These are phyloP conservation scores for Laodelphax striatellus DNA, from an alignment of 1,140 invertebrate species.

Conservation along the genomic window DNA sequence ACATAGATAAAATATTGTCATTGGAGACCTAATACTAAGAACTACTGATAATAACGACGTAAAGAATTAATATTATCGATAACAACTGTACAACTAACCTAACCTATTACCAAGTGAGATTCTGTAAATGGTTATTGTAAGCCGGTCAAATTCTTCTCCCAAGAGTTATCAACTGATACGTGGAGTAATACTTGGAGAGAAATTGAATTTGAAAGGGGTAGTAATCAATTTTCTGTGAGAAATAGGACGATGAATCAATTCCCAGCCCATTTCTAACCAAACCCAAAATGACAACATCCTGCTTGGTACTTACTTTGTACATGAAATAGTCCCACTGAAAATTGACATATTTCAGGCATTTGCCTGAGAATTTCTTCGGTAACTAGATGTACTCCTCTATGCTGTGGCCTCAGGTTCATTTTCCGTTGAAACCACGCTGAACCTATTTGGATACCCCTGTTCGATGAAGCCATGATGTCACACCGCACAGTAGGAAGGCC, in stretches of 20 bases:
- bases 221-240: too few relatives aligned
- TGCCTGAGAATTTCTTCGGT: slow-evolving; percentile 90
- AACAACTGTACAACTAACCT: neutral
- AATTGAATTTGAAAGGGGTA: too few relatives aligned
- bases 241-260: neutral
- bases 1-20: too few relatives aligned
- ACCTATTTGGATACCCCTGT: slow-evolving; percentile 78
- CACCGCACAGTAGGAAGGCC: slow-evolving; percentile 11
- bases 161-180: too few relatives aligned
- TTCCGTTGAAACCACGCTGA: slow-evolving; percentile 95
- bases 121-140: too few relatives aligned
- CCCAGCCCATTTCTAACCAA: slow-evolving; percentile 11
- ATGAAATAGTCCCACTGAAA: slow-evolving; percentile 87
- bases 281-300: slow-evolving; percentile 13
- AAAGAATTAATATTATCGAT: too few relatives aligned
- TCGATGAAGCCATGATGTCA: slow-evolving; percentile 68
- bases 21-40: too few relatives aligned
- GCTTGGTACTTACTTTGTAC: slow-evolving; percentile 76
- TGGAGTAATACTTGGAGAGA: too few relatives aligned
- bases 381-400: slow-evolving; percentile 86
- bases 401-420: slow-evolving; percentile 86
- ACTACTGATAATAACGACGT: too few relatives aligned
- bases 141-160: too few relatives aligned
- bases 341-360: slow-evolving; percentile 84
- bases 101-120: neutral